Evolutionary conservation across 2,888 invertebrate genomes (phyloP), one percentile per base, ranked within the genome.

Genomic region (Microdon myrmicae): DNA sequence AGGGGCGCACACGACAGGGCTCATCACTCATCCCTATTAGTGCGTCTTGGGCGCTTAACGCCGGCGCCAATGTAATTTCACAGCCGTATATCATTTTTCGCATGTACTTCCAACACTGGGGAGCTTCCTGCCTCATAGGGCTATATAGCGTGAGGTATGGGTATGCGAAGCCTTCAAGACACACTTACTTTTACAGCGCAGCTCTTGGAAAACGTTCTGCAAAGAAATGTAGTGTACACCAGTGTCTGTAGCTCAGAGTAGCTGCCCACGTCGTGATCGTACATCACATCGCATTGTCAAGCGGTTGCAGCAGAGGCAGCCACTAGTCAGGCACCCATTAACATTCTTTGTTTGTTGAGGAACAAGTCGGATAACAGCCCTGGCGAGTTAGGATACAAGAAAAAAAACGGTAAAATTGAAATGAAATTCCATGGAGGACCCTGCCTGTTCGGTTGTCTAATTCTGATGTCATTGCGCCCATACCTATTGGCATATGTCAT

Each of bases 11-110:
- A 45, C 44, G 51, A 45, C 58, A 44, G 28, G 45, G 43, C 64
- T n/a, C 51, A 64, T 64, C 64, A 64, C 58, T 64, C 64, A 64
- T 64, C 64, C 64, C 64, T 64, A 56, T 64, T 41, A 64, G 58
- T 53, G 48, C 47, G 64, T 51, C 51, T 47, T 64, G 47, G 58
- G 51, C 53, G 53, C 28, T 51, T 64, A 58, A 64, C 51, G 58
- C 64, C 64, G 64, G 64, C 64, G 64, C 64, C 64, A 64, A 38
- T 47, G 26, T 64, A 38, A 58, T 64, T 64, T 45, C 58, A 44
- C 53, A 26, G 32, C 58, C 64, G 43, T 64, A 58, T 64, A 64
- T 64, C 58, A 64, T 64, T 58, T 60, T 64, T 56, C 45, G 53
- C 64, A 53, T 64, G 45, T 43, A 58, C 58, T 53, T n/a, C n/a